Percentiles rank a stretch among this genome's conserved stretches.
phyloP scores from a whole-genome alignment of 2,888 invertebrate species.

The Brachyptera risi region DNA sequence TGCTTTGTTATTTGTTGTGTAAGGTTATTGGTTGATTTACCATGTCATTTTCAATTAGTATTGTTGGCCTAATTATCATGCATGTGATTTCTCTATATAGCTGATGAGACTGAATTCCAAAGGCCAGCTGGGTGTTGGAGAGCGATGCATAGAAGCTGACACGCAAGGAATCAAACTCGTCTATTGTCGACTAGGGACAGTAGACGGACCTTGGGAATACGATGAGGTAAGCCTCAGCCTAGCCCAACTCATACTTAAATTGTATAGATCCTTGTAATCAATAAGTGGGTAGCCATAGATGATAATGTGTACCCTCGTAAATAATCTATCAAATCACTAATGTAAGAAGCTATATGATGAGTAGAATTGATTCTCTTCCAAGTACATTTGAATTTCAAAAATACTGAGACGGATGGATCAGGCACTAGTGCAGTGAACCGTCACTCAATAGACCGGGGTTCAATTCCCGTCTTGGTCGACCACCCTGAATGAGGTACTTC shows the following conservation, averaged over 20 bases:
- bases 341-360: background rate
- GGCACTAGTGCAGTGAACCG: too few relatives aligned
- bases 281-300: background rate
- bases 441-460: too few relatives aligned
- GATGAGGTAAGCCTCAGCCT: constrained; percentile 54
- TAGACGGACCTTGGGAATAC: constrained; percentile 93
- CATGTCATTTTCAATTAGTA: too few relatives aligned
- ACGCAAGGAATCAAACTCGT: constrained; percentile 81
- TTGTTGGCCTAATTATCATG: too few relatives aligned
- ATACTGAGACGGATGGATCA: too few relatives aligned
- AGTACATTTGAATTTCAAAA: too few relatives aligned
- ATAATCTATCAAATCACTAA: background rate
- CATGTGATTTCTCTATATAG: too few relatives aligned
- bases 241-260: background rate
- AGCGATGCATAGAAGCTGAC: constrained; percentile 91
- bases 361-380: too few relatives aligned
- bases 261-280: background rate
- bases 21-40: too few relatives aligned
- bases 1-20: too few relatives aligned
- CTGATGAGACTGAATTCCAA: constrained; percentile 86
- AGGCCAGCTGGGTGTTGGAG: constrained; percentile 93
- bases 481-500: too few relatives aligned
- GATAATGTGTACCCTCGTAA: background rate
- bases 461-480: too few relatives aligned
- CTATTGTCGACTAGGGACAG: constrained; percentile 87